Conservation (phyloP, 2,888 invertebrate species). For the Conops quadrifasciatus region DNA sequence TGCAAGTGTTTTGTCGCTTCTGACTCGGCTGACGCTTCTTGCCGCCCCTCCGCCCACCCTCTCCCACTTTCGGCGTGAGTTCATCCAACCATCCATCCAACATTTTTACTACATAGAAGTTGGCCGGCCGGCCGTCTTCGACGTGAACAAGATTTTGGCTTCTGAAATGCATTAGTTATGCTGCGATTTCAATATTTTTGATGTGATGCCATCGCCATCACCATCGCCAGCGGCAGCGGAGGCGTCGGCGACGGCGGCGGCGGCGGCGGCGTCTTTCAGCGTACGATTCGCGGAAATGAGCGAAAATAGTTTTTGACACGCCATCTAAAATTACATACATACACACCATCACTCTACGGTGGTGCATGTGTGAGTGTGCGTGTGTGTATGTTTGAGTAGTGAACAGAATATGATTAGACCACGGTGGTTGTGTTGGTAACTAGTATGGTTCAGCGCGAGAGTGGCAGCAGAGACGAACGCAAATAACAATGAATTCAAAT, state of each 20-base stretch:
- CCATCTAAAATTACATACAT: slow-evolving; percentile 10
- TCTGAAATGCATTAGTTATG: not conserved
- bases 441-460: too few relatives aligned
- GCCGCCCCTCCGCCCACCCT: not conserved
- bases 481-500: not conserved
- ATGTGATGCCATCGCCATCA: too few relatives aligned
- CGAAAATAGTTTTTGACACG: slow-evolving; percentile 17
- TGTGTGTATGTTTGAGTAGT: too few relatives aligned
- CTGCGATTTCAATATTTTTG: not conserved
- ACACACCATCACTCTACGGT: not conserved
- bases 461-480: not conserved
- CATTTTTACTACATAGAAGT: not conserved
- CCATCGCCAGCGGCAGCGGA: too few relatives aligned
- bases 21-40: too few relatives aligned
- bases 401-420: too few relatives aligned
- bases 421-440: too few relatives aligned
- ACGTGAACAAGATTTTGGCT: not conserved
- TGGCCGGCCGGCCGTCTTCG: not conserved
- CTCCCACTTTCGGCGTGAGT: not conserved
- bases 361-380: not conserved
- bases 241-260: too few relatives aligned
- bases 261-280: not conserved
- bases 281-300: slow-evolving; percentile 15
- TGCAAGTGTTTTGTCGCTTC: too few relatives aligned
- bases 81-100: not conserved